A percentile compares a stretch with the other conserved stretches of the same genome.
Evolutionary conservation across 2,888 invertebrate species (phyloP).

Genomic region (Leptopterna dolabrata): DNA sequence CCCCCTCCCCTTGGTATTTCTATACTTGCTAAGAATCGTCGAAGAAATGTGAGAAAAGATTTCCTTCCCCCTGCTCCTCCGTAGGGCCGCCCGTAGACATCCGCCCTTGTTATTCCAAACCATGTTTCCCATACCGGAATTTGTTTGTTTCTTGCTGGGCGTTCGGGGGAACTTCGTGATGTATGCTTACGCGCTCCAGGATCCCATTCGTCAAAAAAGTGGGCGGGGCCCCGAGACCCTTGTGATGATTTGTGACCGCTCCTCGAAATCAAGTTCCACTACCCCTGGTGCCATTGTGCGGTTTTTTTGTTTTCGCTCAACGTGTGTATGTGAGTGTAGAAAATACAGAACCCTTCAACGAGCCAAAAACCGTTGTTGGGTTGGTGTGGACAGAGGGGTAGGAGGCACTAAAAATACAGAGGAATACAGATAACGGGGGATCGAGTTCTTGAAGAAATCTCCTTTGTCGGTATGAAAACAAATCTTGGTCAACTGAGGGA

Average conservation of each 20-base stretch:
- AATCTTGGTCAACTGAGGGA: slow-evolving; percentile 30
- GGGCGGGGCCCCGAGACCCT: not conserved
- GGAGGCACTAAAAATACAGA: not conserved
- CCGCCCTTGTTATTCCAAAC: slow-evolving; percentile 52
- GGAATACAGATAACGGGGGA: slow-evolving; percentile 12
- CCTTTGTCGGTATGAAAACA: slow-evolving; percentile 8
- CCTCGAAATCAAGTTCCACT: slow-evolving; percentile 29
- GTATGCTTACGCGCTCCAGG: slow-evolving; percentile 19
- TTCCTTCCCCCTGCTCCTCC: not conserved
- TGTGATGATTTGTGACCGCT: slow-evolving; percentile 33
- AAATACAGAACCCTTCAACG: not conserved
- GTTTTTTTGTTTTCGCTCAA: not conserved
- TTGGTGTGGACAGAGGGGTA: not conserved
- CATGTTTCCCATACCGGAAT: slow-evolving; percentile 40
- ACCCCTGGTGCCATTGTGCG: not conserved
- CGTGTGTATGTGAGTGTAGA: not conserved
- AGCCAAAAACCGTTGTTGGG: not conserved
- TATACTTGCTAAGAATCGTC: slow-evolving; percentile 23
- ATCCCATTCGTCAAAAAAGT: slow-evolving; percentile 38
- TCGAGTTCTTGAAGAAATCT: not conserved
- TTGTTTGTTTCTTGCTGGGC: slow-evolving; percentile 50
- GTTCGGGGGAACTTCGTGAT: not conserved
- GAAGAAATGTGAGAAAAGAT: slow-evolving; percentile 41
- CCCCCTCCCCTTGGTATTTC: not conserved
- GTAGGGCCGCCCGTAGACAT: slow-evolving; percentile 40